Evolutionary conservation across 2,888 invertebrate genomes (phyloP), one percentile per base, ranked within the genome.

Genomic region (Drosophila trichaetosa): DNA sequence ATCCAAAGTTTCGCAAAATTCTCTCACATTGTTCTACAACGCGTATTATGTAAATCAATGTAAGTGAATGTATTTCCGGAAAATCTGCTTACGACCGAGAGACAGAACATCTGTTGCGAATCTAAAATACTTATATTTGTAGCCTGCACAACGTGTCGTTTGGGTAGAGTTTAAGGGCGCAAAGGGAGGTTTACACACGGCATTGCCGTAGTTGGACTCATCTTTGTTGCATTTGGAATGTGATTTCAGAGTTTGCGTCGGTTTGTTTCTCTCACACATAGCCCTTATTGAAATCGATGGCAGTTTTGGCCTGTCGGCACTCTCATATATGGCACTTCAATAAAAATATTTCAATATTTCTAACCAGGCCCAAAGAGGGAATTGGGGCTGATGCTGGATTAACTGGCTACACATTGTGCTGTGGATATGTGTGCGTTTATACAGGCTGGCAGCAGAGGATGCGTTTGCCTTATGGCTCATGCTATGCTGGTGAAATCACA

Each of bases 271-370:
- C n/a, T 16, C 36, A 29, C 54, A 16, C 36, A 46, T 49, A 6
- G n/a, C 16, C 38, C 40, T 33, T 56, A 60, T 57, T 69, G 56
- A 42, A 65, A 65, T 48, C 54, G 72, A 56, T 59, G 58, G 29
- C 36, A 48, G 63, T 53, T 57, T 64, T 65, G 60, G 59, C 56
- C 67, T 60, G 72, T 74, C 62, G 66, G 73, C 63, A 78, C 69
- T 76, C 81, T 73, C 80, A 84, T 81, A 80, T 82, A 80, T 80
- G 74, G 77, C 75, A 68, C 72, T 73, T 71, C 79, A 83, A 87
- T 76, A 90, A 79, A 80, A 82, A 70, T 38, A 75, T 79, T 89
- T 84, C 90, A 88, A 89, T 85, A 88, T 87, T 90, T 90, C 78
- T 78, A 82, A 79, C 80, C 71, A 71, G 70, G 42, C 71, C 60